Percentiles rank a stretch among this genome's conserved stretches.
Evolutionary conservation across 1,140 invertebrate species (phyloP).

Genomic region (Archegozetes longisetosus): DNA sequence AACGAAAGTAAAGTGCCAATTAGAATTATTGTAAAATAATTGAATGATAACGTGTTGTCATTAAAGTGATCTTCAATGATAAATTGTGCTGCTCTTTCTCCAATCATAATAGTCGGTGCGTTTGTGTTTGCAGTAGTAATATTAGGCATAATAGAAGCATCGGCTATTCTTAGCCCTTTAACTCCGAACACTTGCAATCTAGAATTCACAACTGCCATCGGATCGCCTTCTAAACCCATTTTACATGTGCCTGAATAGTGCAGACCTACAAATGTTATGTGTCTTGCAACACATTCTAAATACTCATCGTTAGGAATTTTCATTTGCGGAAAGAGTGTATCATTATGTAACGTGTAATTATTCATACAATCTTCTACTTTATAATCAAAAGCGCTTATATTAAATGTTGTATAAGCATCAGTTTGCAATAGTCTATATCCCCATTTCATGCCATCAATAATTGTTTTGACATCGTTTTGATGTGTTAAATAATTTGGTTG

Average conservation of each 20-base stretch:
- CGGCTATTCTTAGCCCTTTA: slow-evolving; percentile 30
- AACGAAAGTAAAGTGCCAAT: no score
- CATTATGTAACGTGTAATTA: slow-evolving; percentile 47
- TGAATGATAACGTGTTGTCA: no score
- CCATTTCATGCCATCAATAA: slow-evolving; percentile 46
- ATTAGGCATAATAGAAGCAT: slow-evolving; percentile 39
- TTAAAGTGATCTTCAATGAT: slow-evolving; percentile 42
- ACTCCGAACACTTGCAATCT: slow-evolving; percentile 35
- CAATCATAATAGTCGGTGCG: slow-evolving; percentile 65
- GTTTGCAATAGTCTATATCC: neutral
- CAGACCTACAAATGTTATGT: slow-evolving; percentile 70
- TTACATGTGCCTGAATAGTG: slow-evolving; percentile 39
- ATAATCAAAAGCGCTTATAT: neutral
- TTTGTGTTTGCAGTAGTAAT: slow-evolving; percentile 56
- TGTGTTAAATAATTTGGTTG: slow-evolving; percentile 76
- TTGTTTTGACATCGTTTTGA: slow-evolving; percentile 51
- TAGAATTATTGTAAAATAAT: no score
- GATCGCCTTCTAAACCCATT: slow-evolving; percentile 54
- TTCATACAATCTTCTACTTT: neutral
- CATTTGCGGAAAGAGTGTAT: slow-evolving; percentile 56
- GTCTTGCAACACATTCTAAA: slow-evolving; percentile 64
- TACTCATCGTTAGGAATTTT: no score
- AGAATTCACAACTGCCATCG: slow-evolving; percentile 60
- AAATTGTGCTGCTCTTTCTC: slow-evolving; percentile 63
- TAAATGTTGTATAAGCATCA: neutral